Evolutionary conservation across 2,113 vertebrate species (phyloP), one percentile per base, ranked within the genome.

Genomic region (Apodemus sylvaticus): DNA sequence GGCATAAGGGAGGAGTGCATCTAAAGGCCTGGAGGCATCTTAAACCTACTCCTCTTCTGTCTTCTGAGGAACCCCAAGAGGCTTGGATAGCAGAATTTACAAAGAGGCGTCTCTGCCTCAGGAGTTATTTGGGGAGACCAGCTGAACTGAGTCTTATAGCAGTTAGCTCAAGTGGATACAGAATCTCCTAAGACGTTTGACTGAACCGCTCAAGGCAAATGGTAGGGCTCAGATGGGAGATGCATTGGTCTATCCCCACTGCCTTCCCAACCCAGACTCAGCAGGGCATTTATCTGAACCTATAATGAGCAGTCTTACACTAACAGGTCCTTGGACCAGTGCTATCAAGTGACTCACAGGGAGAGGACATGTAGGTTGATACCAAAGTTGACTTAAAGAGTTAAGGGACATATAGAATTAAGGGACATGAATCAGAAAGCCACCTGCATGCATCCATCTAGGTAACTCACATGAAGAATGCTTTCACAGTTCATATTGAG

Each of bases 1-100:
- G 12, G 13, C 24, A 2, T 0, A 4, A 20, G 3, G 31, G 24
- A 2, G 2, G 24, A 10, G 5, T 48, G 58, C 10, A 64, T 64
- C 19, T 58, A 36, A 29, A 24, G 36, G 64, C 45, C 8, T n/a
- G 13, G n/a, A 36, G 31, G 34, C 4, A 29, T 42, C 34, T 14
- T 29, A 22, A 22, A 29, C 39, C 48, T 68, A 39, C 20, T 31
- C 45, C 31, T 79, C 48, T 45, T 8, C 39, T 12, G 45, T 68
- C 58, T 87, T 53, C 13, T 26, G 0, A 60, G 58, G 42, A 70
- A 78, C 4, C 31, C 29, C 51, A 34, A 70, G 20, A 70, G 34
- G 12, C 85, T 70, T 31, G 7, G 11, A 29, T 58, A 45, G 66
- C 36, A 64, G 62, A 78, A 58, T 58, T 78, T 76, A 64, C 19